A percentile compares a stretch with the other conserved stretches of the same genome.
These are phyloP conservation scores for Polypedilum vanderplanki DNA, from an alignment of 1,140 invertebrate species.

Conservation along the genomic window DNA sequence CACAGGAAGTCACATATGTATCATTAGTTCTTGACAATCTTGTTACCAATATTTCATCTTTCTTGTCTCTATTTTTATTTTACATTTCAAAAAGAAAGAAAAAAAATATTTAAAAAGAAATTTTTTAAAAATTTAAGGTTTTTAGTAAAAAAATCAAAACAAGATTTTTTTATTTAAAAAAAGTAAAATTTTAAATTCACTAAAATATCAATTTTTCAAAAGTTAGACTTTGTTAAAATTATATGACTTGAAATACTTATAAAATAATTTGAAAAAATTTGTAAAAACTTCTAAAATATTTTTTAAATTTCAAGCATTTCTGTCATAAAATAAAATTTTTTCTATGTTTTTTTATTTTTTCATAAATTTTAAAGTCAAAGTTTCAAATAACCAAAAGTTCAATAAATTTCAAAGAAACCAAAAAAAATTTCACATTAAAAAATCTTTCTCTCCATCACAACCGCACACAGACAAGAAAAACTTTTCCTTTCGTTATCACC, in stretches of 20 bases:
- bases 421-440: not conserved
- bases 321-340: not conserved
- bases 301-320: not conserved
- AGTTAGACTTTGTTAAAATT: not conserved
- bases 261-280: no score
- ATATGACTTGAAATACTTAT: no score
- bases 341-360: not conserved
- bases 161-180: no score
- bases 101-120: no score
- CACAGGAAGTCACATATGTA: constrained; percentile 11
- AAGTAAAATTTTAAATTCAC: no score
- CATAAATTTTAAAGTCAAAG: not conserved
- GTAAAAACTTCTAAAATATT: not conserved
- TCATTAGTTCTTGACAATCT: not conserved
- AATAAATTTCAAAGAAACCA: not conserved
- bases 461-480: not conserved
- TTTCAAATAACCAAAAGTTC: no score
- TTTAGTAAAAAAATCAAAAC: not conserved
- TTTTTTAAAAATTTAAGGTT: no score
- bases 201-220: not conserved
- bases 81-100: no score
- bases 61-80: not conserved
- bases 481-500: no score
- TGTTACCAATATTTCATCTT: not conserved
- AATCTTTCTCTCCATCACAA: not conserved